Evolutionary conservation across 2,797 vertebrate genomes (phyloP).

Genomic region (Sarcophilus harrisii): DNA sequence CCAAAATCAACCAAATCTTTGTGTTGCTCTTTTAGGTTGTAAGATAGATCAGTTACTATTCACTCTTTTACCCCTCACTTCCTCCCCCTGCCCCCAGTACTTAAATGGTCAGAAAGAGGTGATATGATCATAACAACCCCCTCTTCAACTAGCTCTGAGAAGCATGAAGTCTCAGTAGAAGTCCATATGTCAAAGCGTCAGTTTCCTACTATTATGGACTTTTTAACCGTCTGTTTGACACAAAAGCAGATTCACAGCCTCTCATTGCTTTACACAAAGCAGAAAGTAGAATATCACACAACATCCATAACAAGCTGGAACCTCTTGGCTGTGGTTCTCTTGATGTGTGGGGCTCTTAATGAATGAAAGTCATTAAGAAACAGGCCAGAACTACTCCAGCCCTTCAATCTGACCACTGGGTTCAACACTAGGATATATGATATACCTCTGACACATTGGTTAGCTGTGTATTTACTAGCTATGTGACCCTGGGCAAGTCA

Average conservation of each 20-base stretch:
- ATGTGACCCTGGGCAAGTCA: neutral
- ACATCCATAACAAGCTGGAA: constrained; percentile 5
- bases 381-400: neutral
- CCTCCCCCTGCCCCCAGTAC: neutral
- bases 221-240: constrained; percentile 71
- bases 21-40: constrained; percentile 75
- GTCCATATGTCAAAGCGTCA: constrained; percentile 65
- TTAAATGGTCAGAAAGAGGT: neutral
- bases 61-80: neutral
- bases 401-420: neutral
- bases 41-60: neutral
- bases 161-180: constrained; percentile 50
- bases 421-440: neutral
- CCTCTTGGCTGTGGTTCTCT: neutral
- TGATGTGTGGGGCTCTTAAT: neutral
- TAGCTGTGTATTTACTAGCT: neutral
- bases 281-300: neutral
- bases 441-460: neutral
- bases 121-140: neutral
- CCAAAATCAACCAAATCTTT: constrained; percentile 45
- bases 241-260: constrained; percentile 63
- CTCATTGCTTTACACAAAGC: neutral
- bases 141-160: neutral
- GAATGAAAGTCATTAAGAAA: neutral
- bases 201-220: constrained; percentile 64